Base-by-base conservation (phyloP, 2,797 vertebrate species). In the Enteromius thamalakanensis region DNA sequence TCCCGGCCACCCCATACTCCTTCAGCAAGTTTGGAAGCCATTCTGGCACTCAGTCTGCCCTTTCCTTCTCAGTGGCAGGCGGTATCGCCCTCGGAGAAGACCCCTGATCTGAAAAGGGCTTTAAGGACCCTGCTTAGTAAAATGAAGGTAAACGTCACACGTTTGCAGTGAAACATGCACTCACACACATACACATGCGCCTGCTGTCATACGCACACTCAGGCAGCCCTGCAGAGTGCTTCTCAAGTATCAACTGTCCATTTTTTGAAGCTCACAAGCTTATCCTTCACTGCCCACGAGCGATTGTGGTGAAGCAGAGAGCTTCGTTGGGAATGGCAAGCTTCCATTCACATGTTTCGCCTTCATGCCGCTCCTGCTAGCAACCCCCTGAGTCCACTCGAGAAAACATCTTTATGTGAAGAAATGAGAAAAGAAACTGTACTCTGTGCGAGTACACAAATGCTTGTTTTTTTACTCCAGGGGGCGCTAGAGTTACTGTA, bases 101-200 rank as follows among this genome's bases (percentile, higher is more conserved):
- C 95, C 91, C 95, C 95, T 84, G 94, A 95, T 93, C 93, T 95
- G 94, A 95, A 95, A 95, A 94, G 95, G 92, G 95, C 95, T 86
- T 94, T 95, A 94, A 93, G 95, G 95, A 95, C 93, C 90, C 93
- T 95, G 91, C 95, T 95, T 95, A 95, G 94, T 95, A 95, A 95
- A 90, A 95, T 95, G 94, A 95, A 95, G 95, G 95, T 95, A 95
- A 95, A 89, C 92, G 91, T 87, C 85, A 87, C 90, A 90, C 40
- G 82, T 85, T 81, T 51, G 60, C 65, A 81, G 76, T 70, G 14
- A 77, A 83, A 86, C 79, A 77, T 29, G 40, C 60, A 83, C 83
- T 15, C 45, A 4, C 64, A 74, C 74, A 4, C 81, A 58, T 10
- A 58, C n/a, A 60, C n/a, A 75, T 17, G 42, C 65, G 42, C 65